phyloP scores from a whole-genome alignment of 2,797 vertebrate species.

The Loris lydekkerianus region DNA sequence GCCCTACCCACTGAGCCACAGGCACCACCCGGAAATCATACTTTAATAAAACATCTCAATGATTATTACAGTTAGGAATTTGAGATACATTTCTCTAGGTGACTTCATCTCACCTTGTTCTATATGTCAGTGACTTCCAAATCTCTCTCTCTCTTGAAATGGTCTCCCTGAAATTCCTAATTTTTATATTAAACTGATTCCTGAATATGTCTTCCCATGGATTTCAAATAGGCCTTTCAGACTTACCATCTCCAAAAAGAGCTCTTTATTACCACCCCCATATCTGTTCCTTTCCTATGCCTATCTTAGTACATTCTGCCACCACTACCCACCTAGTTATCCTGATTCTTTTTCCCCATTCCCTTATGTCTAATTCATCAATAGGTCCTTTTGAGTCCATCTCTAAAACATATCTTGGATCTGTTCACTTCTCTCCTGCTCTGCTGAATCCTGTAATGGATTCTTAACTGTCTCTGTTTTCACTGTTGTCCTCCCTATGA shows the following conservation, averaged over 20 bases:
- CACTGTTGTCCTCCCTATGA: background rate
- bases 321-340: background rate
- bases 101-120: background rate
- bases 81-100: constrained; percentile 22
- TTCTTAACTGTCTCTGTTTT: background rate
- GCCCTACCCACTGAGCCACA: too few species aligned
- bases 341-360: background rate
- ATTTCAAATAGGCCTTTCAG: constrained; percentile 60
- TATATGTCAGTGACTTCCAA: background rate
- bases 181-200: background rate
- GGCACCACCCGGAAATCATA: background rate
- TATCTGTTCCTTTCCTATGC: background rate
- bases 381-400: background rate
- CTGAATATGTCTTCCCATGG: background rate
- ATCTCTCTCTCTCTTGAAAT: constrained; percentile 44
- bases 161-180: background rate
- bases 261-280: background rate
- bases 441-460: background rate
- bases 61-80: constrained; percentile 23
- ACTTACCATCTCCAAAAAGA: background rate
- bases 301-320: background rate
- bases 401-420: background rate
- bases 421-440: constrained; percentile 1
- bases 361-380: background rate
- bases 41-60: constrained; percentile 40